phyloP scores from a whole-genome alignment of 2,797 vertebrate species.

The Taenioides sp. region DNA sequence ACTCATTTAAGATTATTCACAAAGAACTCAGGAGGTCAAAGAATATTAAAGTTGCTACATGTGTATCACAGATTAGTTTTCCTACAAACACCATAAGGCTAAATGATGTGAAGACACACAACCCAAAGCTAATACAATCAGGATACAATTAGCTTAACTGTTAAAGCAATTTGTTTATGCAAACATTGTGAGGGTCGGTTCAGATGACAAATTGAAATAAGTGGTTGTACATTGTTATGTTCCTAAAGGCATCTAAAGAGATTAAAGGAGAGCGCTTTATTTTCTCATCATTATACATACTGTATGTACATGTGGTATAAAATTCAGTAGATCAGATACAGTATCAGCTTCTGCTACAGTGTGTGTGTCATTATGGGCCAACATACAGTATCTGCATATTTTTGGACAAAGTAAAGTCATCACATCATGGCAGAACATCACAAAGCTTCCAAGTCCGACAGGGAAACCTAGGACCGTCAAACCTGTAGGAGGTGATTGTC shows the following conservation, averaged over 20 bases:
- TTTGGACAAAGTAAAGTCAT: too few relatives aligned
- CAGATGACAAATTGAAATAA: too few relatives aligned
- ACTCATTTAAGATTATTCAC: conserved; percentile 42
- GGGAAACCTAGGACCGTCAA: too few relatives aligned
- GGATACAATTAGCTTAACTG: neutral
- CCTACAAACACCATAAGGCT: neutral
- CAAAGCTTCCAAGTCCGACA: too few relatives aligned
- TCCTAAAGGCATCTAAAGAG: neutral
- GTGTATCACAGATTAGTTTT: neutral
- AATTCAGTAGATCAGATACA: too few relatives aligned
- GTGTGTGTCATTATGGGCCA: too few relatives aligned
- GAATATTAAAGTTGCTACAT: conserved; percentile 19
- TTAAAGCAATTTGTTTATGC: neutral
- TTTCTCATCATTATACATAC: neutral
- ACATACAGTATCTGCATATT: too few relatives aligned
- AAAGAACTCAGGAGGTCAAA: conserved; percentile 28
- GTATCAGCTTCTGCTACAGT: too few relatives aligned
- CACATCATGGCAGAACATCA: too few relatives aligned
- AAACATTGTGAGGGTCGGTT: too few relatives aligned
- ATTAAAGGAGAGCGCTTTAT: neutral
- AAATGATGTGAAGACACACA: neutral
- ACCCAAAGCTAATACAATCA: neutral
- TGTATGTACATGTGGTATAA: too few relatives aligned
- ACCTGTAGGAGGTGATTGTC: neutral
- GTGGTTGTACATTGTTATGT: neutral